Conservation (phyloP, 2,888 invertebrate species). For the Drosophila rellima region DNA sequence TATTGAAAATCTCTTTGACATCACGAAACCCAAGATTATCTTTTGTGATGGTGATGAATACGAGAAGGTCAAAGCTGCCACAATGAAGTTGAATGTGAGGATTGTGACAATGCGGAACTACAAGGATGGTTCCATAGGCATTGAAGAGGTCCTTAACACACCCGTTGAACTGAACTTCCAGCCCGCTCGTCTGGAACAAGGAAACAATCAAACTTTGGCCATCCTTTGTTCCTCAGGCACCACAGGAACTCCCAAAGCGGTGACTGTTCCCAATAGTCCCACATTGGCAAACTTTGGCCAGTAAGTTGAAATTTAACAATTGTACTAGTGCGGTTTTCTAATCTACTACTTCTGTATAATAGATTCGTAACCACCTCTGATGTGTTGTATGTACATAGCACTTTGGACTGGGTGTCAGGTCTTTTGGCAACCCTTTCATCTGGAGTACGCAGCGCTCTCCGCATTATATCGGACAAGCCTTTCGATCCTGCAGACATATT, state of each 20-base stretch:
- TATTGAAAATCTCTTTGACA: constrained; percentile 29
- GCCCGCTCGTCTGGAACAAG: constrained; percentile 52
- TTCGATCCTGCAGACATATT: constrained; percentile 5
- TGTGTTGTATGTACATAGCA: constrained; percentile 1
- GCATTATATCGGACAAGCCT: constrained; percentile 1
- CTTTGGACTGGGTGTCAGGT: constrained; percentile 11
- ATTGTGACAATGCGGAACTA: constrained; percentile 31
- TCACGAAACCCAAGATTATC: constrained; percentile 51
- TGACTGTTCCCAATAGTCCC: constrained; percentile 31
- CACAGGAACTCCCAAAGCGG: constrained; percentile 71
- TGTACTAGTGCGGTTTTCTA: neutral
- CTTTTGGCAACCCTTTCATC: neutral
- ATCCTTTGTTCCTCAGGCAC: constrained; percentile 78
- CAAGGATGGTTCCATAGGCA: constrained; percentile 1
- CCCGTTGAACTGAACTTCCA: constrained; percentile 1
- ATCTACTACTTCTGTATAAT: neutral
- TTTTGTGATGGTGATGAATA: constrained; percentile 43
- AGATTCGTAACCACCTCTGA: neutral
- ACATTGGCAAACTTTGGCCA: neutral
- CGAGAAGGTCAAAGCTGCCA: constrained; percentile 21
- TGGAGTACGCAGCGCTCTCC: constrained; percentile 4
- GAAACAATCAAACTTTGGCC: constrained; percentile 63
- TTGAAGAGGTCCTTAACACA: constrained; percentile 18
- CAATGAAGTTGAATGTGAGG: constrained; percentile 6
- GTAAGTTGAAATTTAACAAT: neutral